These are phyloP conservation scores for Eugnorisma glareosa DNA, from an alignment of 2,888 invertebrate genomes.

Conservation along the genomic window DNA sequence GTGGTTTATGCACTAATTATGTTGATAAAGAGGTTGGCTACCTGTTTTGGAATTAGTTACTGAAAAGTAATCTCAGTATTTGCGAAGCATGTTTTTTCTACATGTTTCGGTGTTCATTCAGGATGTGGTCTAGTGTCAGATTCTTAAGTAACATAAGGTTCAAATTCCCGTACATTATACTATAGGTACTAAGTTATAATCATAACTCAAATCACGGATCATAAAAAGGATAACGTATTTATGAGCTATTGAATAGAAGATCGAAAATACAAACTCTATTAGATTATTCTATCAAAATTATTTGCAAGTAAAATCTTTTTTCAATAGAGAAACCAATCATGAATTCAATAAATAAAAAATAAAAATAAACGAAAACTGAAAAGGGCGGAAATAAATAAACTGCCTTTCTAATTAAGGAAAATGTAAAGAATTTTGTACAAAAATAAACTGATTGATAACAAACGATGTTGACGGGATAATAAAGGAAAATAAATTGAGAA, in stretches of 20 bases:
- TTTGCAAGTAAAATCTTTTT: background rate
- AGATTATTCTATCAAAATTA: background rate
- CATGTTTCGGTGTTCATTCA: background rate
- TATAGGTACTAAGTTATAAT: too few species aligned
- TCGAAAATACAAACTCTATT: background rate
- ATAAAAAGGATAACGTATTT: background rate
- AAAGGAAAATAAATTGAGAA: slow-evolving; percentile 45
- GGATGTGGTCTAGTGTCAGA: background rate
- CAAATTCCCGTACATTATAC: background rate
- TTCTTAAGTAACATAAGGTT: background rate
- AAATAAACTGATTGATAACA: slow-evolving; percentile 47
- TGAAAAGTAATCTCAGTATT: background rate
- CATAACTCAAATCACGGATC: background rate
- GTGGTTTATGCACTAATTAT: slow-evolving; percentile 48
- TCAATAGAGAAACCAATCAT: background rate
- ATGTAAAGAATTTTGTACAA: slow-evolving; percentile 24
- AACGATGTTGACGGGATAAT: slow-evolving; percentile 24
- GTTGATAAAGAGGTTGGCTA: slow-evolving; percentile 23
- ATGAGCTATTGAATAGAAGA: background rate
- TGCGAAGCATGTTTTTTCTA: background rate
- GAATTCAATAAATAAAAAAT: slow-evolving; percentile 9
- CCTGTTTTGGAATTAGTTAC: background rate
- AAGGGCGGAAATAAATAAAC: slow-evolving; percentile 31
- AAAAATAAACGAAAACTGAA: slow-evolving; percentile 18
- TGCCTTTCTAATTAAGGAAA: slow-evolving; percentile 52